phyloP scores from a whole-genome alignment of 1,140 invertebrate species.

The Neodiprion pinetum region DNA sequence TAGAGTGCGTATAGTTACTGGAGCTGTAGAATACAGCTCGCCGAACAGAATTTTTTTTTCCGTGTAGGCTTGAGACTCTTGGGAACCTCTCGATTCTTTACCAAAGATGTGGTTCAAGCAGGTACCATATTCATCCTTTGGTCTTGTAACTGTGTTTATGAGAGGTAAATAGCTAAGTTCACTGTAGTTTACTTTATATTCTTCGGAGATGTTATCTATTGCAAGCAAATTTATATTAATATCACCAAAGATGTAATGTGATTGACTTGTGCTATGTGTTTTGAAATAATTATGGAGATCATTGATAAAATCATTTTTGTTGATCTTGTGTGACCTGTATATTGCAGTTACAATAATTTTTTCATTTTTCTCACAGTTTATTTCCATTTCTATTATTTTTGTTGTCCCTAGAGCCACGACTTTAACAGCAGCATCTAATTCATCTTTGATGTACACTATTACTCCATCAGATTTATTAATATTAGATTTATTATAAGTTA shows the following conservation, averaged over 20 bases:
- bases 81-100: not conserved
- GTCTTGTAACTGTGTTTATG: not conserved
- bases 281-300: not conserved
- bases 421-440: not conserved
- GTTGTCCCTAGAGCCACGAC: not conserved
- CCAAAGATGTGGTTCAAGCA: not conserved
- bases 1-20: too few species aligned
- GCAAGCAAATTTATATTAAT: not conserved
- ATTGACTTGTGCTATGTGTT: not conserved
- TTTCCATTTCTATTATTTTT: not conserved
- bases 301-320: not conserved
- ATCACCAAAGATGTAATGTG: not conserved
- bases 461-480: not conserved
- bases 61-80: too few species aligned
- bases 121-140: not conserved
- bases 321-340: not conserved
- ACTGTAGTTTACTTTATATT: not conserved
- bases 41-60: too few species aligned
- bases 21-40: too few species aligned
- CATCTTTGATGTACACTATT: not conserved
- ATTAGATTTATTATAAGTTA: not conserved
- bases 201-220: not conserved
- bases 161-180: not conserved
- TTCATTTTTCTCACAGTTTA: not conserved
- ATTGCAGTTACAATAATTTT: not conserved